Evolutionary conservation across 1,140 invertebrate species (phyloP).

Genomic region (Ceratoteleas bidentatus): DNA sequence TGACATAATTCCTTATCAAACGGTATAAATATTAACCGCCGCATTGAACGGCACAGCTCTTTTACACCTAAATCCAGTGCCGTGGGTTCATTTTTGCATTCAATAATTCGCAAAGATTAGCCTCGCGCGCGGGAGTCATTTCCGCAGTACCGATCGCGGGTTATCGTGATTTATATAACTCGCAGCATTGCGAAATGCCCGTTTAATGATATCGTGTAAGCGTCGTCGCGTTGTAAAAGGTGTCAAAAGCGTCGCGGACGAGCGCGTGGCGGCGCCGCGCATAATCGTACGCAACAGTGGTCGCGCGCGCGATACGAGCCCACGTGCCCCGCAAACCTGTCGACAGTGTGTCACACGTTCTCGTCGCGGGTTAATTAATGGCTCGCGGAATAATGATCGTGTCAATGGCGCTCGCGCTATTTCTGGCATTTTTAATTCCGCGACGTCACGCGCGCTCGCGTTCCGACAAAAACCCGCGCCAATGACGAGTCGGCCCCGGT

Average conservation of each 20-base stretch:
- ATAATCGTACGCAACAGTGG: constrained; percentile 44
- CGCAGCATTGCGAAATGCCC: not conserved
- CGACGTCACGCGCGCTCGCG: constrained; percentile 22
- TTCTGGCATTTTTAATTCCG: constrained; percentile 44
- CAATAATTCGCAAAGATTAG: constrained; percentile 5
- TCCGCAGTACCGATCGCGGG: not conserved
- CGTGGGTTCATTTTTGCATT: not conserved
- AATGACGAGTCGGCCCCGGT: not conserved
- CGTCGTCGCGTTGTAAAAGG: constrained; percentile 16
- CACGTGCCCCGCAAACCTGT: constrained; percentile 58
- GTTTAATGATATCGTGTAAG: constrained; percentile 13
- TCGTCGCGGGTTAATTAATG: constrained; percentile 57
- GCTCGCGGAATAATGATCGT: constrained; percentile 49
- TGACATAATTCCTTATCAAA: constrained; percentile 45
- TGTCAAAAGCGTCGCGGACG: constrained; percentile 21
- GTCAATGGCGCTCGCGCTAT: constrained; percentile 50
- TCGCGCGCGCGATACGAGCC: constrained; percentile 44
- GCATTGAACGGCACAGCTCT: constrained; percentile 9
- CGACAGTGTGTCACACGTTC: constrained; percentile 42
- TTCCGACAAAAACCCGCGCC: constrained; percentile 1
- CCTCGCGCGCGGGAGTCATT: not conserved
- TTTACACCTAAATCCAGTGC: not conserved
- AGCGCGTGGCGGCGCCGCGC: constrained; percentile 33
- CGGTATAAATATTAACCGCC: constrained; percentile 27
- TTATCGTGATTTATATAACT: constrained; percentile 9